Evolutionary conservation across 2,113 vertebrate genomes (phyloP).

Genomic region (Pachycephala philippinensis): DNA sequence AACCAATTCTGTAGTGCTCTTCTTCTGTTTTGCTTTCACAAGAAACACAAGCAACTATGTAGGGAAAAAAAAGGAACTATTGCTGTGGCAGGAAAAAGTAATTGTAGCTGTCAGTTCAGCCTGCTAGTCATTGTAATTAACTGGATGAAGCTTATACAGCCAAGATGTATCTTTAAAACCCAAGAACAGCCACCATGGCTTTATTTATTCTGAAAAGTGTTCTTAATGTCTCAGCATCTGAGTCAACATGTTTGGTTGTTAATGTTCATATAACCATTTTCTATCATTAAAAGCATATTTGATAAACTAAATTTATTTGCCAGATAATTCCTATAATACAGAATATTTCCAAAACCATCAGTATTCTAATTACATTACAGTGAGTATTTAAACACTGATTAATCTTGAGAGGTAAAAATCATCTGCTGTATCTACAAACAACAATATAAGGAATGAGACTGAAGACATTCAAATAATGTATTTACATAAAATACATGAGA

Average conservation of each 20-base stretch:
- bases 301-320: not conserved
- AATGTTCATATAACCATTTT: not conserved
- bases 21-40: not conserved
- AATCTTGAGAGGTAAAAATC: not conserved
- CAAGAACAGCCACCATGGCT: not conserved
- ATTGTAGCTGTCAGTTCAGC: not conserved
- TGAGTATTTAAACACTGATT: not conserved
- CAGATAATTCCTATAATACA: not conserved
- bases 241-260: not conserved
- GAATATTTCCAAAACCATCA: not conserved
- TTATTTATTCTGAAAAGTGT: not conserved
- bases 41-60: not conserved
- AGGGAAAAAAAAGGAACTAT: not conserved
- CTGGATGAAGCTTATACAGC: not conserved
- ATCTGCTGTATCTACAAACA: not conserved
- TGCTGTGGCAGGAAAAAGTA: not conserved
- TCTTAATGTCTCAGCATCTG: not conserved
- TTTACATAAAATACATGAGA: not conserved
- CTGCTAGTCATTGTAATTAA: not conserved
- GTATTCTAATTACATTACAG: not conserved
- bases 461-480: not conserved
- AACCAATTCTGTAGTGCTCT: not conserved
- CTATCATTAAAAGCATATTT: not conserved
- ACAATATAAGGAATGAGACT: not conserved
- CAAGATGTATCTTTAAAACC: not conserved